Base-by-base conservation (phyloP, 2,888 invertebrate species). In the Aplocera efformata region DNA sequence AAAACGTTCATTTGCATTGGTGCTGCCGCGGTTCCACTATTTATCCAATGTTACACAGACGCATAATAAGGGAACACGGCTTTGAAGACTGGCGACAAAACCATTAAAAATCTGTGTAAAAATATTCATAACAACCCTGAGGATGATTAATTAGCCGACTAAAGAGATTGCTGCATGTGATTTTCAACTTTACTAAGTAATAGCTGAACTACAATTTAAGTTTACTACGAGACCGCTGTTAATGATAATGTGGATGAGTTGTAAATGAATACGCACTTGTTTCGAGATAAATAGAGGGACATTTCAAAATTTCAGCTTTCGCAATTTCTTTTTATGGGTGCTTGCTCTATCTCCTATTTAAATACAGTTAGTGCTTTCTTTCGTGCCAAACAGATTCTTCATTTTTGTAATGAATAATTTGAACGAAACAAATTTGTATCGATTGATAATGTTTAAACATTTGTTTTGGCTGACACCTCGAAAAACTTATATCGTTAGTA, bases 1-100 rank as follows among this genome's bases (percentile, higher is more conserved):
- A 78, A 81, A 82, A 79, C 75, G 62, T 75, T 79, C 77, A 83
- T 85, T 84, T 84, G 75, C 83, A 79, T 80, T 76, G 76, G 71
- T 64, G 65, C 73, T 68, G 63, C 61, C 63, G 60, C 63, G 63
- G 65, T 66, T 69, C 58, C 63, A 57, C 73, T 79, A 76, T 81
- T 81, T 82, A 81, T 77, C 71, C 71, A 76, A 73, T 76, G 77
- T 76, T 78, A 75, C 69, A 66, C 66, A 68, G 63, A 70, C 61
- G 78, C 71, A 76, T 79, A 79, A 77, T 79, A 78, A 73, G 68
- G 62, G 75, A 74, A 75, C 66, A 71, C 73, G 58, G 67, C 72
- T 78, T 78, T 77, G 72, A 71, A 56, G 58, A 59, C 67, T 64
- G 59, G 62, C 62, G 67, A 2, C 66, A 69, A 72, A 69, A 60